Base-by-base conservation (phyloP, 2,888 invertebrate species). In the Hemaris fuciformis region DNA sequence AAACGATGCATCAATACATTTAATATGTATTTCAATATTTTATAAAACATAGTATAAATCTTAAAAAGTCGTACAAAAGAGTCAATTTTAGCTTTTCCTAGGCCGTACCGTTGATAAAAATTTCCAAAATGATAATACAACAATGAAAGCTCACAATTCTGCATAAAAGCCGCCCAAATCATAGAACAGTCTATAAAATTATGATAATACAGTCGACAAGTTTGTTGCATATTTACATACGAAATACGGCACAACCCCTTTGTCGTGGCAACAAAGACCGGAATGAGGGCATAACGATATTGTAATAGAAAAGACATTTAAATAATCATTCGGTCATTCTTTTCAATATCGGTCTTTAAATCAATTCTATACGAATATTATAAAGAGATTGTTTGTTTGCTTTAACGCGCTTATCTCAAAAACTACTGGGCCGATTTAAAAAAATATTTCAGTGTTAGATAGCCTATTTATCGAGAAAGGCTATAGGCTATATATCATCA, bases 211-310 rank as follows among this genome's bases (percentile, higher is more conserved):
- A 18, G 18, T 18, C 27, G 18, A 18, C 27, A n/a, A 53, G 27
- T 53, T 53, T 31, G 53, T 31, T 53, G 53, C 53, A 53, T 43
- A 43, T 53, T 53, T 31, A 27, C 53, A 53, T 53, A 31, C 31
- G 27, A 18, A 53, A 53, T 31, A n/a, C n/a, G 8, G 31, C 8
- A 27, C 5, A 53, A 53, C 53, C 53, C 53, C 25, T 48, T 27
- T 31, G 20, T 45, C 8, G 2, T 20, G n/a, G n/a, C 10, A 6
- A 8, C 6, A 15, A 18, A 8, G 15, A 3, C 15, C 15, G 48
- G 18, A 45, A 45, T 53, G 10, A 10, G 31, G 8, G 27, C 25
- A 31, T 53, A 31, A 53, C 31, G 18, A 18, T 53, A n/a, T 4
- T 8, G 15, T 15, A 27, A 27, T 18, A 53, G 18, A 18, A 43